Base-by-base conservation (phyloP, 1,140 invertebrate species). In the Caenorhabditis remanei region DNA sequence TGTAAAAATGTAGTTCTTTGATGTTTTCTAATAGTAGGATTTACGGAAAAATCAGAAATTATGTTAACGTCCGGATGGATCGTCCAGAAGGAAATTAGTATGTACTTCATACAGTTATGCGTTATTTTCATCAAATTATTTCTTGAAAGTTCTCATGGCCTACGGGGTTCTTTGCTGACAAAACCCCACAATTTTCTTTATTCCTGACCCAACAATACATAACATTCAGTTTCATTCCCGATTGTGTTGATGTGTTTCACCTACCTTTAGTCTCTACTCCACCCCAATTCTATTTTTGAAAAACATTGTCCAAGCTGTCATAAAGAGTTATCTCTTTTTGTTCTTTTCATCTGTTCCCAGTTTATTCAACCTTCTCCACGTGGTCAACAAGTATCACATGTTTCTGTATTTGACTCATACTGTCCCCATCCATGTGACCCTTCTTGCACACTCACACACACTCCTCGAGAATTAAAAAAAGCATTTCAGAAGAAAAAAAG, bases 331-430 rank as follows among this genome's bases (percentile, higher is more conserved):
- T 71, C 65, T 71, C 14, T 43, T 19, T 43, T 16, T 71, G 9
- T 71, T 14, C 19, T 40, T 58, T 4, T 24, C 8, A 7, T 32
- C 14, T 63, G 24, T 63, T 71, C 65, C 65, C 41, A 24, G 65
- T 71, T 71, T 71, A 71, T 71, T 71, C 65, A 43, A 71, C 40
- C 65, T 58, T 19, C 55, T 14, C 65, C 65, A 71, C 46, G 43
- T 79, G 71, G 71, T 79, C 71, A 79, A 79, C 71, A 79, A 71
- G 5, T 48, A 79, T 79, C 71, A 79, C 71, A 79, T 79, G 71
- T 79, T 79, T 79, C 19, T 9, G 8, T 13, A 50, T 8, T 43
- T 79, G 46, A 48, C 71, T 79, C 71, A 79, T 79, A 79, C 71
- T 32, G 71, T 79, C 46, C 71, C 71, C 14, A 48, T 50, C 43